Conservation (phyloP, 2,797 vertebrate species). For the Eospalax fontanierii region DNA sequence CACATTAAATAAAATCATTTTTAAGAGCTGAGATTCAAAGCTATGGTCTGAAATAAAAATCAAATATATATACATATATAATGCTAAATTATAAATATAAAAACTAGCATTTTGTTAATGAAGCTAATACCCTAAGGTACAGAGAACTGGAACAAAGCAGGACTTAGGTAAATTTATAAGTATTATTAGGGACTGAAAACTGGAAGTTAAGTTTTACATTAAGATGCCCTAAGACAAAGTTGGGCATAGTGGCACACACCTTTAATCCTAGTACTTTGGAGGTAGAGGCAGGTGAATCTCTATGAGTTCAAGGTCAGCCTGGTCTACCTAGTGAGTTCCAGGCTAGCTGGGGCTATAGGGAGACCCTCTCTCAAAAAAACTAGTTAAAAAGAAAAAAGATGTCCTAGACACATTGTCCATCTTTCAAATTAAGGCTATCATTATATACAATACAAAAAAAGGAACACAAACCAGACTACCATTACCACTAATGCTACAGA, state of each 20-base stretch:
- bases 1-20: neutral
- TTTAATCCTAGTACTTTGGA: too few species aligned
- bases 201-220: constrained; percentile 12
- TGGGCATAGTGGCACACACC: too few species aligned
- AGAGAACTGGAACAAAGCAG: neutral
- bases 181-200: neutral
- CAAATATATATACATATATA: neutral
- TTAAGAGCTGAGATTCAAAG: constrained; percentile 48
- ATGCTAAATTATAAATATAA: constrained; percentile 56
- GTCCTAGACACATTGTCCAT: neutral
- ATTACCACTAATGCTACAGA: neutral
- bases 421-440: neutral
- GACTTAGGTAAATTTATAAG: neutral
- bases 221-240: too few species aligned
- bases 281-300: too few species aligned
- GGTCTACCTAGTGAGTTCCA: too few species aligned
- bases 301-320: too few species aligned
- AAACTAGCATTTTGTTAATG: constrained; percentile 52
- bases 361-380: too few species aligned
- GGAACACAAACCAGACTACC: neutral
- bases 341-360: too few species aligned
- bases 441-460: neutral
- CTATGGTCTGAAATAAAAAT: constrained; percentile 46
- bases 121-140: constrained; percentile 44
- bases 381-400: too few species aligned